phyloP scores from a whole-genome alignment of 2,113 vertebrate species.

The Cryptomyrus ogoouensis region DNA sequence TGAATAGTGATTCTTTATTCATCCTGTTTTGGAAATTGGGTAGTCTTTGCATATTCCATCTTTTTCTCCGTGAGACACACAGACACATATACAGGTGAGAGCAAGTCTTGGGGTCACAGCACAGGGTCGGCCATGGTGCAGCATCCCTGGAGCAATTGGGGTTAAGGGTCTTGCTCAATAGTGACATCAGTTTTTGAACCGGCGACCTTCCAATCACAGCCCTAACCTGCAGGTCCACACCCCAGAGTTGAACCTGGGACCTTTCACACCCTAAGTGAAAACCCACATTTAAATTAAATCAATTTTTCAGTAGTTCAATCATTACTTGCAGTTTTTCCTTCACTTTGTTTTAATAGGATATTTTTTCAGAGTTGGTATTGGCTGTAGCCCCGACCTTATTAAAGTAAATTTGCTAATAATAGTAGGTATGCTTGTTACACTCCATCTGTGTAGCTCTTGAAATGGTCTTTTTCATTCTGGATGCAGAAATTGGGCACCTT shows the following conservation, averaged over 20 bases:
- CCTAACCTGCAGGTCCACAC: not conserved
- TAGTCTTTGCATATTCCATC: not conserved
- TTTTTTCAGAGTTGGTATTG: not conserved
- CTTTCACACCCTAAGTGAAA: not conserved
- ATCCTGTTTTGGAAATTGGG: not conserved
- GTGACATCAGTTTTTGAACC: not conserved
- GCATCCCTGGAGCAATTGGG: not conserved
- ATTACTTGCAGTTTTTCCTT: not conserved
- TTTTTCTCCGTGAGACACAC: not conserved
- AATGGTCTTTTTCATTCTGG: not conserved
- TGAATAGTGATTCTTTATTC: not conserved
- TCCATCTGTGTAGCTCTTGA: not conserved
- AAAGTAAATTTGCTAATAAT: not conserved
- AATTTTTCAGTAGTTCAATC: not conserved
- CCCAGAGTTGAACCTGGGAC: not conserved
- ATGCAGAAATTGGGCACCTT: not conserved
- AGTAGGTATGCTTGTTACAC: not conserved
- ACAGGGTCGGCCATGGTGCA: not conserved
- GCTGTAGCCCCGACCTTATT: not conserved
- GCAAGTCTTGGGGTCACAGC: not conserved
- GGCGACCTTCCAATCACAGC: not conserved
- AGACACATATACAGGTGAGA: not conserved
- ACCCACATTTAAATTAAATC: not conserved
- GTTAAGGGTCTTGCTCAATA: not conserved
- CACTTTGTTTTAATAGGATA: not conserved